Evolutionary conservation across 2,797 vertebrate genomes (phyloP).

Genomic region (Carapus acus): DNA sequence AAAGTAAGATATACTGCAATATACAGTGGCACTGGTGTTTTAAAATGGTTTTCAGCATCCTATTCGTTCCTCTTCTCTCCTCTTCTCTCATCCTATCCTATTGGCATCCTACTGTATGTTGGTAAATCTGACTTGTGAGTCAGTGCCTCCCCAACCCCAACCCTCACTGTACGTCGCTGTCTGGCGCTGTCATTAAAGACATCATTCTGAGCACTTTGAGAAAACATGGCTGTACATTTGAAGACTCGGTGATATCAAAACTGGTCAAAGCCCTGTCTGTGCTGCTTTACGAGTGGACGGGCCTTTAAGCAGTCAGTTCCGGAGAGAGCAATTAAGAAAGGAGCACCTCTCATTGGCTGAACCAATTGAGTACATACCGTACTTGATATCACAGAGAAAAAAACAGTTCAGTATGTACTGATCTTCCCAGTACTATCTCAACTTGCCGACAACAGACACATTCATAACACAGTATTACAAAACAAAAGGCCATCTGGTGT

Average conservation of each 20-base stretch:
- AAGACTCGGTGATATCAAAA: conserved; percentile 13
- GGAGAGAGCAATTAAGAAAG: conserved; percentile 20
- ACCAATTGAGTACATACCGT: conserved; percentile 24
- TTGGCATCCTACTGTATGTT: too few species aligned
- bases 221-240: conserved; percentile 20
- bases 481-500: too few species aligned
- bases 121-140: too few species aligned
- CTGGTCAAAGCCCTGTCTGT: conserved; percentile 26
- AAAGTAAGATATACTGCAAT: too few species aligned
- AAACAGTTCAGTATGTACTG: conserved; percentile 25
- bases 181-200: conserved; percentile 5
- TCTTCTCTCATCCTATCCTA: too few species aligned
- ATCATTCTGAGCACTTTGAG: conserved; percentile 12
- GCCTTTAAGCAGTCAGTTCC: conserved; percentile 15
- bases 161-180: too few species aligned
- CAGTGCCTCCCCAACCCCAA: too few species aligned
- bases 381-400: conserved; percentile 6
- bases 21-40: too few species aligned
- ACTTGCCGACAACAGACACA: too few species aligned
- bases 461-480: too few species aligned
- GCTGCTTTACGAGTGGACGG: conserved; percentile 2
- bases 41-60: too few species aligned
- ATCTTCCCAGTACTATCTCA: conserved; percentile 22
- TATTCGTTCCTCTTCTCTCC: too few species aligned
- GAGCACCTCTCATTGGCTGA: conserved; percentile 18